Evolutionary conservation across 2,113 vertebrate species (phyloP), one percentile per base, ranked within the genome.

Genomic region (Chamaetylas fuelleborni): DNA sequence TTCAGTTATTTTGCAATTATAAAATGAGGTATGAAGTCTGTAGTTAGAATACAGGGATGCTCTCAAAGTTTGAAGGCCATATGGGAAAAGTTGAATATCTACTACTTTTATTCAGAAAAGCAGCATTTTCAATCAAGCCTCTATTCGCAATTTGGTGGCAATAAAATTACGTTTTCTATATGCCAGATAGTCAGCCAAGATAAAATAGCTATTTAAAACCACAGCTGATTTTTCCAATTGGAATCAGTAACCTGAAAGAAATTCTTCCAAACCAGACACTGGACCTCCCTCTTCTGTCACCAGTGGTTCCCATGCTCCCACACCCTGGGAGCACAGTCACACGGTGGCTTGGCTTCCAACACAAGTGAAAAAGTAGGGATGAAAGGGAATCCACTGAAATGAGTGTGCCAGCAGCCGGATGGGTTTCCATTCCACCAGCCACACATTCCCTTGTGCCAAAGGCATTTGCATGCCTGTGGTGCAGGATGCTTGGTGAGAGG

Each of bases 331-430:
- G 67, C 71, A 65, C 5, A 88, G 82, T 95, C 80, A 81, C 79
- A 58, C 9, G 90, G 95, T 61, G 71, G 18, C 72, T 94, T 95
- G 92, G 96, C 94, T 81, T 45, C 82, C 54, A 65, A 8, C 47
- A 29, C 58, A 48, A 96, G 66, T 28, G n/a, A 72, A 60, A 79
- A 61, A 86, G 76, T 2, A 76, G 71, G 88, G 88, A 88, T 96
- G 64, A 96, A 95, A 97, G 88, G 26, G 82, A 88, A 78, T 58
- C 6, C 91, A 83, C 33, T 73, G 71, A 80, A 88, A 28, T 43
- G 64, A 92, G 86, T 20, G 62, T 95, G 94, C 88, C 96, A 95
- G 82, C 64, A 95, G 92, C 88, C 88, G 64, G 94, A 96, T 93
- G 90, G 86, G 71, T 50, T 94, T 83, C 82, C 73, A 14, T 66